Evolutionary conservation across 1,140 invertebrate genomes (phyloP).

Genomic region (Aplysia californica): DNA sequence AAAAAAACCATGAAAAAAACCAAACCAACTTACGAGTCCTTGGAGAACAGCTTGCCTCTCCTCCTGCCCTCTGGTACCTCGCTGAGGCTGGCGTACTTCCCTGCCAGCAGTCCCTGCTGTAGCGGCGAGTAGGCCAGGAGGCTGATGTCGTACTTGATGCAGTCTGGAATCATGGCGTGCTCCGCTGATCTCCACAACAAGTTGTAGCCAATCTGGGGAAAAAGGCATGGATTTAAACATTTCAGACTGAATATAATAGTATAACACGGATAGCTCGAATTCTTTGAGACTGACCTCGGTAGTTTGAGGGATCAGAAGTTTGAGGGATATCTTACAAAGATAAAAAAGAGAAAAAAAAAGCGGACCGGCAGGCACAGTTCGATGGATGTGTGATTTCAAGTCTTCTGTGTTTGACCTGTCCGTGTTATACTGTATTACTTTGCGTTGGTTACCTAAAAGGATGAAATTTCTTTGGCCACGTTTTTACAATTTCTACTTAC

Average conservation of each 20-base stretch:
- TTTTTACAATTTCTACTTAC: no score
- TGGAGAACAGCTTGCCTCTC: constrained; percentile 52
- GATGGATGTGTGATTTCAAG: no score
- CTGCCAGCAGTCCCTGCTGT: constrained; percentile 62
- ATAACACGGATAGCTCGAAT: no score
- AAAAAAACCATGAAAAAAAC: neutral
- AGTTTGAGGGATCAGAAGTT: no score
- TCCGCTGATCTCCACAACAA: constrained; percentile 61
- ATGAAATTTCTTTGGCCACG: no score
- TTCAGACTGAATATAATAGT: neutral
- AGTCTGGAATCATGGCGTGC: constrained; percentile 51
- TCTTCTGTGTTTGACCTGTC: no score
- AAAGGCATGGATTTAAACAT: neutral
- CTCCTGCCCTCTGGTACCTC: constrained; percentile 58
- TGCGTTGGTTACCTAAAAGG: no score
- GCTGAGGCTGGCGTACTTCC: constrained; percentile 47
- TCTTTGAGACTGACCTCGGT: no score
- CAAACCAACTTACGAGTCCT: constrained; percentile 8
- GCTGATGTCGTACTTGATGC: constrained; percentile 49
- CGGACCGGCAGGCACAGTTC: no score
- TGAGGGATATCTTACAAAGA: no score
- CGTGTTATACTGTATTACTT: no score
- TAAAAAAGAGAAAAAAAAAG: no score
- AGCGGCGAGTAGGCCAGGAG: constrained; percentile 63
- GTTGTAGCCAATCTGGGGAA: constrained; percentile 60